These are phyloP conservation scores for Drosophila acutilabella DNA, from an alignment of 2,888 invertebrate species.

Conservation along the genomic window DNA sequence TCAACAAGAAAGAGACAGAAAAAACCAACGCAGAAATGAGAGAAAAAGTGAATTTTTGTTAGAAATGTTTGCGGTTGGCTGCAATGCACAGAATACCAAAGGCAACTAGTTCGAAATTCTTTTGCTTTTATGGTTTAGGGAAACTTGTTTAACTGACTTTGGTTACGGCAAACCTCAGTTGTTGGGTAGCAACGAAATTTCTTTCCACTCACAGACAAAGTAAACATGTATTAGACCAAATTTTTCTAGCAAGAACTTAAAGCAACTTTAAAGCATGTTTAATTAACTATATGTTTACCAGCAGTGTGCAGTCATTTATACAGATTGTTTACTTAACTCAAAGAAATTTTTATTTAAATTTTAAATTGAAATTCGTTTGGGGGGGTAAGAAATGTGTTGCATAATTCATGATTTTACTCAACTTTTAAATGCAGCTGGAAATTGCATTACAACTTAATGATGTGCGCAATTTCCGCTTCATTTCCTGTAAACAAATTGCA, in stretches of 20 bases:
- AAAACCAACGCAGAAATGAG: conserved; percentile 19
- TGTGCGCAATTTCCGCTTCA: conserved; percentile 68
- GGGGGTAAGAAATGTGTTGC: conserved; percentile 4
- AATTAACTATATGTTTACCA: not conserved
- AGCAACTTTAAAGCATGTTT: not conserved
- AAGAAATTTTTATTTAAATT: not conserved
- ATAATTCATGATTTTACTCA: conserved; percentile 14
- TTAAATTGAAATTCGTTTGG: conserved; percentile 1
- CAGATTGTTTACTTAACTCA: not conserved
- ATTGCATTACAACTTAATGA: conserved; percentile 50
- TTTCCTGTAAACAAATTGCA: conserved; percentile 61
- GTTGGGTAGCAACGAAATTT: not conserved
- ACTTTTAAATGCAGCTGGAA: conserved; percentile 22
- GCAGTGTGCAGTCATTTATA: not conserved
- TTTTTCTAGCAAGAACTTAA: not conserved
- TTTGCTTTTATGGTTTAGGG: not conserved
- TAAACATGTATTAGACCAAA: too few relatives aligned
- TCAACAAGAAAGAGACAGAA: conserved; percentile 7
- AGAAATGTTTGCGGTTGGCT: conserved; percentile 32
- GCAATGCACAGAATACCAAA: conserved; percentile 1
- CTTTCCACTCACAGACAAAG: not conserved
- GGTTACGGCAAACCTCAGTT: conserved; percentile 5
- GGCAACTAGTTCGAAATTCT: conserved; percentile 8
- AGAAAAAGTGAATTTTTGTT: conserved; percentile 27
- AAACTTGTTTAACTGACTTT: conserved; percentile 11